Evolutionary conservation across 2,888 invertebrate genomes (phyloP), one percentile per base, ranked within the genome.

Genomic region (Thelaira solivaga): DNA sequence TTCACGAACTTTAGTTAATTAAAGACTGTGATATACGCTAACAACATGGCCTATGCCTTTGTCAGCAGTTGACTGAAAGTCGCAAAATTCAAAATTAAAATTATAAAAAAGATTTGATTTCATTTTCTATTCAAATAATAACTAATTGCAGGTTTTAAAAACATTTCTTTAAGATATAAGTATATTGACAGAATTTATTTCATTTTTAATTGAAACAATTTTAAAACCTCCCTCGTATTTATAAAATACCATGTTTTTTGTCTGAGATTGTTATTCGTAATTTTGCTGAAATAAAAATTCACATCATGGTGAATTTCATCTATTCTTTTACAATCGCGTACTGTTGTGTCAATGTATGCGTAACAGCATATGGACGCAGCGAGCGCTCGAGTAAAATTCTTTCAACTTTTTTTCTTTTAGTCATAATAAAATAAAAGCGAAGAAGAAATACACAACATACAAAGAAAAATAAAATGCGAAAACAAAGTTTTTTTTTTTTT

Each of bases 401-500:
- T 49, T 36, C 26, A n/a, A 4, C 18, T 51, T 24, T 59, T 69
- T 53, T 20, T 57, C 24, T 24, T 34, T 16, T 41, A 11, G 24
- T 29, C 43, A 22, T 22, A 41, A 41, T 49, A 13, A 47, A 68
- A 57, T 36, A 68, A 45, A 39, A 36, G 41, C 26, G 47, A 8
- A 57, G 8, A 13, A 45, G 45, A 57, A 53, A 41, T 45, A 47
- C 8, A 18, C 11, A 62, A 36, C 45, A 49, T 47, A 45, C 41
- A 49, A 26, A 57, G 26, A 49, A 45, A 65, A 49, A 26, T 59
- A 74, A 67, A 67, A 43, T 67, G 74, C 74, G 45, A 74, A 74
- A 47, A 73, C 10, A 20, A 22, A n/a, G n/a, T n/a, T n/a, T n/a
- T n/a, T n/a, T n/a, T n/a, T n/a, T n/a, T n/a, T 51, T 74, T 77